These are phyloP conservation scores for Eidolon helvum DNA, from an alignment of 2,113 vertebrate genomes.

Conservation along the genomic window DNA sequence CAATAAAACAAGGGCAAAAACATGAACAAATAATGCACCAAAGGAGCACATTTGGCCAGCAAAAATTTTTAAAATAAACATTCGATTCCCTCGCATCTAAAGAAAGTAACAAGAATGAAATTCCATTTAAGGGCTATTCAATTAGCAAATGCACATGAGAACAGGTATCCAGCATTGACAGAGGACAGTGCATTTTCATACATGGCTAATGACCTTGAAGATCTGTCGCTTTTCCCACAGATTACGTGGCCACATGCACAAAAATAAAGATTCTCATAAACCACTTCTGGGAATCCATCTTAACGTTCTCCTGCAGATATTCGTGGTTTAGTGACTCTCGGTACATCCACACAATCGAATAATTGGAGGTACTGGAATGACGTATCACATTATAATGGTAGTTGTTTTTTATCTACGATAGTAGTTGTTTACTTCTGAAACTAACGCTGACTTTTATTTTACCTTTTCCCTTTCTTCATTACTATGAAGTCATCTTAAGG, in stretches of 20 bases:
- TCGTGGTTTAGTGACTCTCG: not conserved
- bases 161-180: not conserved
- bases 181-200: not conserved
- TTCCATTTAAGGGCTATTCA: not conserved
- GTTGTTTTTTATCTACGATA: not conserved
- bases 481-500: not conserved
- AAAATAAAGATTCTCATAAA: not conserved
- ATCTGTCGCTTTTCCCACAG: not conserved
- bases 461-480: not conserved
- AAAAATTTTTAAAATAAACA: not conserved
- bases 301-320: not conserved
- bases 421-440: too few relatives aligned
- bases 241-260: not conserved
- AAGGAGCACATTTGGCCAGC: not conserved
- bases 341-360: accelerated
- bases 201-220: not conserved
- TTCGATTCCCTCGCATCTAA: not conserved
- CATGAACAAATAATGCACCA: not conserved
- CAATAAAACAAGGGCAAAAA: not conserved
- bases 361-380: not conserved
- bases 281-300: not conserved
- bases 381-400: not conserved
- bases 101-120: not conserved
- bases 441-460: not conserved
- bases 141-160: not conserved